A percentile compares a stretch with the other conserved stretches of the same genome.
Conservation (phyloP, 2,113 vertebrate species). For the Saimiri boliviensis region DNA sequence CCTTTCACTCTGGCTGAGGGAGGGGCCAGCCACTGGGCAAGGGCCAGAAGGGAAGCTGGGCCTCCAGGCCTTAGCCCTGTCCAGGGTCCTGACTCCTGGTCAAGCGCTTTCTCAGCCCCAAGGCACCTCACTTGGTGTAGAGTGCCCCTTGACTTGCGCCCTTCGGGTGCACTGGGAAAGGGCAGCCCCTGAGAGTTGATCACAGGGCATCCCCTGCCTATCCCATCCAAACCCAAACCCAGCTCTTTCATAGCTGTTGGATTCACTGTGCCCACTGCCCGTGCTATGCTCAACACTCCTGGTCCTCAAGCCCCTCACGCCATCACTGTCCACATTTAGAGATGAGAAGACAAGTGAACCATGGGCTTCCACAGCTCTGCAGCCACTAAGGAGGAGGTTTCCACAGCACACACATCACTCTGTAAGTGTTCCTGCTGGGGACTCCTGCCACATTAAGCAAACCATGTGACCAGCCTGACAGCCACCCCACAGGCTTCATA, state of each 20-base stretch:
- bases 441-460: background rate
- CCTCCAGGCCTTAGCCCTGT: slow-evolving; percentile 58
- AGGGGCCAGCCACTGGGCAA: background rate
- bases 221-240: background rate
- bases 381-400: background rate
- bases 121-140: background rate
- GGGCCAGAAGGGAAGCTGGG: background rate
- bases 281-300: background rate
- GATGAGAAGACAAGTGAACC: background rate
- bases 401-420: background rate
- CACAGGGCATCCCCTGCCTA: background rate
- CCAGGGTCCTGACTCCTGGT: slow-evolving; percentile 77
- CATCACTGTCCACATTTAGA: background rate
- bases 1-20: background rate
- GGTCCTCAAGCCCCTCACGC: background rate
- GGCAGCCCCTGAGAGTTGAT: background rate
- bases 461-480: background rate
- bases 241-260: background rate
- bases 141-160: background rate
- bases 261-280: background rate
- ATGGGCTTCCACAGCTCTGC: accelerated
- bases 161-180: background rate
- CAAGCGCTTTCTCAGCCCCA: background rate
- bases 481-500: background rate
- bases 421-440: background rate